Percentiles rank a stretch among this genome's conserved stretches.
Conservation (phyloP, 2,888 invertebrate species). For the Pharmacophagus antenor region DNA sequence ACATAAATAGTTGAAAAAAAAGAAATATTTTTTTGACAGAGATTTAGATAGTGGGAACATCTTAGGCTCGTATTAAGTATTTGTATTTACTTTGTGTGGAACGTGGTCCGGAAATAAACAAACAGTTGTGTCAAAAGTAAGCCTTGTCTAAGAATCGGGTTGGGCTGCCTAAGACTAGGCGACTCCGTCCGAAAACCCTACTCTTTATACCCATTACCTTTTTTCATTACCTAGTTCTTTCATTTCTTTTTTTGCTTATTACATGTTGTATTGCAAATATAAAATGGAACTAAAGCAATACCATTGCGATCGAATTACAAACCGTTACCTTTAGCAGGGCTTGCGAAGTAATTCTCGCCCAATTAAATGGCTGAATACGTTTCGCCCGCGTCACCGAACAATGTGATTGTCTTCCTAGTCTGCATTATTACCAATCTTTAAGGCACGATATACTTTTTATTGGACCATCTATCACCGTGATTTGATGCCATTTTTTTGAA, state of each 20-base stretch:
- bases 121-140: background rate
- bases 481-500: conserved; percentile 14
- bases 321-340: conserved; percentile 42
- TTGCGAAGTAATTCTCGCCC: conserved; percentile 63
- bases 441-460: conserved; percentile 8
- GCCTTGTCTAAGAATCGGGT: background rate
- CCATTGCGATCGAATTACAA: conserved; percentile 28
- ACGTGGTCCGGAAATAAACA: background rate
- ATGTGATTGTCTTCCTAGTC: conserved; percentile 57
- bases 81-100: background rate
- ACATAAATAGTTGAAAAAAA: too few relatives aligned
- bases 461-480: conserved; percentile 25
- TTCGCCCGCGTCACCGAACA: conserved; percentile 56
- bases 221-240: too few relatives aligned
- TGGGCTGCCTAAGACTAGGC: background rate
- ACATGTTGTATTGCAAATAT: background rate
- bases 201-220: too few relatives aligned
- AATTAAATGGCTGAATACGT: conserved; percentile 65
- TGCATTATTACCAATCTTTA: conserved; percentile 41
- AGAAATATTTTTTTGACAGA: too few relatives aligned
- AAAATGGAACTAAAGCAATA: background rate
- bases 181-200: background rate
- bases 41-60: background rate
- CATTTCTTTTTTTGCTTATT: too few relatives aligned
- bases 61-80: background rate